A percentile compares a stretch with the other conserved stretches of the same genome.
These are phyloP conservation scores for Volucella inflata DNA, from an alignment of 2,888 invertebrate species.

Conservation along the genomic window DNA sequence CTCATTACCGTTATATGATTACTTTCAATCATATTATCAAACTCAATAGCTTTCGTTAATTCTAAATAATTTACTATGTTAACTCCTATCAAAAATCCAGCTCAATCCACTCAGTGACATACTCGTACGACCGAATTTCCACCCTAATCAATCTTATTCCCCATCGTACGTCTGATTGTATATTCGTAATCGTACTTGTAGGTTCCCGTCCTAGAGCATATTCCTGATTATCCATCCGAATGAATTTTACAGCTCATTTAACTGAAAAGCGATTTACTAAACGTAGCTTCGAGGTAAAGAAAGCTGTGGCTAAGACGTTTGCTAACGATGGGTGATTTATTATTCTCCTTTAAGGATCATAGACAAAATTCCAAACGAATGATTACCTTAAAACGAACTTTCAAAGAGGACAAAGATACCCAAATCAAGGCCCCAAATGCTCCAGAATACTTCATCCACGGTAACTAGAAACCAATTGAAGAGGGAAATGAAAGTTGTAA, in stretches of 20 bases:
- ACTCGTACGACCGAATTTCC: constrained; percentile 12
- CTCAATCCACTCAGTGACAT: constrained; percentile 20
- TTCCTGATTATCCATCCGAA: constrained; percentile 55
- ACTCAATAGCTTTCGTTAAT: constrained; percentile 17
- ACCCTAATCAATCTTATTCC: constrained; percentile 62
- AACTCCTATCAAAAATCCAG: constrained; percentile 28
- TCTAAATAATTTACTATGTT: constrained; percentile 17
- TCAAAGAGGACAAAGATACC: constrained; percentile 7
- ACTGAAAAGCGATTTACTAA: constrained; percentile 68
- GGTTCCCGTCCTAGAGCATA: background rate
- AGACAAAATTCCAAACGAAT: constrained; percentile 18
- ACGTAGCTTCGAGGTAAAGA: constrained; percentile 27
- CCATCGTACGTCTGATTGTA: constrained; percentile 46
- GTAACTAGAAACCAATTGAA: constrained; percentile 39
- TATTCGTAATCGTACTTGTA: constrained; percentile 26
- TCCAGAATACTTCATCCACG: constrained; percentile 22
- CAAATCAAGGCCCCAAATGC: background rate
- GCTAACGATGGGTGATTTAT: constrained; percentile 19
- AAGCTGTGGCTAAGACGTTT: background rate
- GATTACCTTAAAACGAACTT: constrained; percentile 13
- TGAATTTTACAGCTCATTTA: constrained; percentile 61
- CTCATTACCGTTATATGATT: constrained; percentile 17
- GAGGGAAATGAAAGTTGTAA: background rate
- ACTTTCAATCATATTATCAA: constrained; percentile 46
- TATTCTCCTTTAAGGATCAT: constrained; percentile 34